Base-by-base conservation (phyloP, 2,797 vertebrate genomes). In the Acestrorhynchus altus region DNA sequence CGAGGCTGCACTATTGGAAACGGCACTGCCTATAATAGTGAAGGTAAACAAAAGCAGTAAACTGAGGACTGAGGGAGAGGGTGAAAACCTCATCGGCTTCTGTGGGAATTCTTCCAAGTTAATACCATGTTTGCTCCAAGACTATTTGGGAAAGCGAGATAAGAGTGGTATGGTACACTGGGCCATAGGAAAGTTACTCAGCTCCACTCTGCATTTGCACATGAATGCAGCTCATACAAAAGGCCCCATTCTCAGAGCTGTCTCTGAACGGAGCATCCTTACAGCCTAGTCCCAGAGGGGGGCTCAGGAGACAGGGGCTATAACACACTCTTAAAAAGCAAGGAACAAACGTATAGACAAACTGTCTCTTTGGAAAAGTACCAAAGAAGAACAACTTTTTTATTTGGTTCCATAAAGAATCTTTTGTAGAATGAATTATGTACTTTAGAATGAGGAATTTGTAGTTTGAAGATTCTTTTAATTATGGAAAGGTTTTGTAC, bases 171-270 rank as follows among this genome's bases (percentile, higher is more conserved):
- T 78, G 76, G 67, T 28, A 39, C 42, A 16, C 66, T 42, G 70
- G 71, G 26, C 57, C 42, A 78, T 82, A 78, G 77, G 76, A 78
- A 82, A 71, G 76, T 78, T 74, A 70, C 71, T 74, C 57, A 7
- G 28, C 76, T 78, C 72, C 59, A 46, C 77, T 79, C 31, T 54
- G 22, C 76, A 76, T 85, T 85, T 86, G 79, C 82, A 83, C 76
- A 81, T 83, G 82, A 85, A 83, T 70, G 65, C 60, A 69, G 26
- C 67, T 31, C 24, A 70, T 69, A 85, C 81, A 86, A 87, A 88
- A 85, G 87, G 68, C 76, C 75, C 85, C 79, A 84, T 87, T 85
- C 79, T 77, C 76, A 60, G 64, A 15, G 67, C 64, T 77, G 78
- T 83, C 82, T 82, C 15, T 59, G 76, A 70, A 72, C 71, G 20